phyloP scores from a whole-genome alignment of 2,113 vertebrate species.

The Hyaena hyaena region DNA sequence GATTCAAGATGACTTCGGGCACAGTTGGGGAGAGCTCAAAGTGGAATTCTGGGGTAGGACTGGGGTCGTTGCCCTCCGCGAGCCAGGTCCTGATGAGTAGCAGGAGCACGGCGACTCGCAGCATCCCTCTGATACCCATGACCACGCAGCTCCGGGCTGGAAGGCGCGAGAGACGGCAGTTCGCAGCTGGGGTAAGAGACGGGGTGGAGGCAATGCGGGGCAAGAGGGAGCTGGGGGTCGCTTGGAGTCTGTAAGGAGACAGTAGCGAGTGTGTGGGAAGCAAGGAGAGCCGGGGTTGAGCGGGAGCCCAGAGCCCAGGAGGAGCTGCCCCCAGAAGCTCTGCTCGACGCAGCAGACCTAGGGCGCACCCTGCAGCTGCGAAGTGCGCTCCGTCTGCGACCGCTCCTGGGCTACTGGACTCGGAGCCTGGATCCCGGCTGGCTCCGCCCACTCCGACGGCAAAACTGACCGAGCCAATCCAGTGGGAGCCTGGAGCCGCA shows the following conservation, averaged over 20 bases:
- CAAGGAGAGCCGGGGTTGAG: not conserved
- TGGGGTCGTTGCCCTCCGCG: slow-evolving; percentile 18
- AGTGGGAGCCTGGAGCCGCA: not conserved
- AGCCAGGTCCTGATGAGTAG: slow-evolving; percentile 75
- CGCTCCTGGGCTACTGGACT: not conserved
- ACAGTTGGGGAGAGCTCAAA: not conserved
- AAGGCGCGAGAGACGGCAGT: slow-evolving; percentile 47
- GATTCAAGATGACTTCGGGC: slow-evolving; percentile 56
- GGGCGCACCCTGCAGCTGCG: not conserved
- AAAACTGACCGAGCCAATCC: slow-evolving; percentile 25
- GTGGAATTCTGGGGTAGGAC: slow-evolving; percentile 13
- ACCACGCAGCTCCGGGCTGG: slow-evolving; percentile 51
- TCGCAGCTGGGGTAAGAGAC: slow-evolving; percentile 70
- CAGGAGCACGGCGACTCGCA: slow-evolving; percentile 59
- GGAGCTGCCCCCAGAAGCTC: not conserved
- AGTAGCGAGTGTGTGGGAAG: not conserved
- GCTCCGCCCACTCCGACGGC: slow-evolving; percentile 74
- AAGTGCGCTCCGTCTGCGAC: slow-evolving; percentile 56
- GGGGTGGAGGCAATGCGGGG: slow-evolving; percentile 43
- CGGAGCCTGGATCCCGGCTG: fast-evolving
- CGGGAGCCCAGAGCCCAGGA: not conserved
- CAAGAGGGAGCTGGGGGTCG: not conserved
- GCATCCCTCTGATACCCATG: slow-evolving; percentile 72
- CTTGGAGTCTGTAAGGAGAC: not conserved
- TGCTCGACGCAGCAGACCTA: not conserved